Evolutionary conservation across 2,888 invertebrate genomes (phyloP).

Genomic region (Amaurobius ferox): DNA sequence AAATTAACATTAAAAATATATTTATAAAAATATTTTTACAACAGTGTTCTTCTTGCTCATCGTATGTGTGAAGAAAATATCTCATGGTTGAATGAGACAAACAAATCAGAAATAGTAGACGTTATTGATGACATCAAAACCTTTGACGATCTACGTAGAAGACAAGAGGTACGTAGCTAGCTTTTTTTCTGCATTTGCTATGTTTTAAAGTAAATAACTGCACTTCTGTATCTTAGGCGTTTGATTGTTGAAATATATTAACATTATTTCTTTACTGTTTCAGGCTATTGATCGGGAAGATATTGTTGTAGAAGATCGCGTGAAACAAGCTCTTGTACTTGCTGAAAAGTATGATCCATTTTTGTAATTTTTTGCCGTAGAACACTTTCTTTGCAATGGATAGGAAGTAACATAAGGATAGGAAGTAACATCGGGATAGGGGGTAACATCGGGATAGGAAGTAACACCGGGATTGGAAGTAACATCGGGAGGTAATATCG

Average conservation of each 20-base stretch:
- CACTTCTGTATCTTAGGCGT: too few relatives aligned
- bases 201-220: not conserved
- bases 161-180: slow-evolving; percentile 79
- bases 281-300: slow-evolving; percentile 91
- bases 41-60: slow-evolving; percentile 88
- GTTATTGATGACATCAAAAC: slow-evolving; percentile 90
- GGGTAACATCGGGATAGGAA: too few relatives aligned
- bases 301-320: slow-evolving; percentile 95
- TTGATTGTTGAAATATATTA: too few relatives aligned
- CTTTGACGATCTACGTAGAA: slow-evolving; percentile 91
- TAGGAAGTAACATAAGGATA: too few relatives aligned
- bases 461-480: too few relatives aligned
- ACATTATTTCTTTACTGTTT: slow-evolving; percentile 14
- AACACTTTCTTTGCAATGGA: too few relatives aligned
- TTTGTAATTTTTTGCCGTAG: too few relatives aligned
- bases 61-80: slow-evolving; percentile 96
- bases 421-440: too few relatives aligned
- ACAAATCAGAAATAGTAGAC: slow-evolving; percentile 85
- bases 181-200: not conserved
- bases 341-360: slow-evolving; percentile 83
- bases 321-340: slow-evolving; percentile 87
- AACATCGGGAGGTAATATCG: too few relatives aligned
- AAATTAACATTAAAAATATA: too few relatives aligned
- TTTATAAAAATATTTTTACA: too few relatives aligned
- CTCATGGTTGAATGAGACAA: slow-evolving; percentile 98